These are phyloP conservation scores for Acrossocheilus wenchowensis DNA, from an alignment of 2,797 vertebrate genomes.

Conservation along the genomic window DNA sequence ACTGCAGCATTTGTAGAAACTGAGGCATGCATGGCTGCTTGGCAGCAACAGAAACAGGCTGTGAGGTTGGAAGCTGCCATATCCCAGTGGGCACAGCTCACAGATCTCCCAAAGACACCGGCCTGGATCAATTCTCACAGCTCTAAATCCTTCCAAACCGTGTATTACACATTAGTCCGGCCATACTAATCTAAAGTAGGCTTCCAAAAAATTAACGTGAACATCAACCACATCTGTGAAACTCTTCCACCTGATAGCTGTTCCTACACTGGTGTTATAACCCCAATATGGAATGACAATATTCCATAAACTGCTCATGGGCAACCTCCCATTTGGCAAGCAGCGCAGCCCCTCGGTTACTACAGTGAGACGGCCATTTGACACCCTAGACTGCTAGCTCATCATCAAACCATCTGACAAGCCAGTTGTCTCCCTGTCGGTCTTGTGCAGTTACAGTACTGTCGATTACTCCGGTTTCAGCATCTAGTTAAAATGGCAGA, in stretches of 20 bases:
- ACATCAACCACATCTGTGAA: constrained; percentile 25
- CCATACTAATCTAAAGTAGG: constrained; percentile 17
- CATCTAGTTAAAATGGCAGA: constrained; percentile 16
- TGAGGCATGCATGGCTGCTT: constrained; percentile 35
- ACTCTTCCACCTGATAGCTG: constrained; percentile 4
- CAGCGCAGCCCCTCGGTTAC: constrained; percentile 12
- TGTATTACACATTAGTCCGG: constrained; percentile 8
- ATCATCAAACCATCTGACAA: constrained; percentile 47
- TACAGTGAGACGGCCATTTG: constrained; percentile 38
- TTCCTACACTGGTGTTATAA: constrained; percentile 34
- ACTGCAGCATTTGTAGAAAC: constrained; percentile 41
- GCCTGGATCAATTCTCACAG: constrained; percentile 42
- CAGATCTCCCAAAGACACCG: constrained; percentile 35
- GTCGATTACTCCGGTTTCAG: constrained; percentile 34
- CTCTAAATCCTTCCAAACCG: constrained; percentile 18
- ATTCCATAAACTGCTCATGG: constrained; percentile 13
- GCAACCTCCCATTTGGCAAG: constrained; percentile 42
- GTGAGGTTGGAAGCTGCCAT: constrained; percentile 39
- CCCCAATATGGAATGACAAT: constrained; percentile 26
- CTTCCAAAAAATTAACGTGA: neutral
- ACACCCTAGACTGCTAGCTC: constrained; percentile 47
- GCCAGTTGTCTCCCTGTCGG: constrained; percentile 35
- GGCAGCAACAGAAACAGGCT: constrained; percentile 53
- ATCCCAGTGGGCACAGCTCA: constrained; percentile 48
- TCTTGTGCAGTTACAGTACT: constrained; percentile 35